A percentile compares a stretch with the other conserved stretches of the same genome.
Conservation (phyloP, 2,797 vertebrate genomes). For the Myripristis jacobus region DNA sequence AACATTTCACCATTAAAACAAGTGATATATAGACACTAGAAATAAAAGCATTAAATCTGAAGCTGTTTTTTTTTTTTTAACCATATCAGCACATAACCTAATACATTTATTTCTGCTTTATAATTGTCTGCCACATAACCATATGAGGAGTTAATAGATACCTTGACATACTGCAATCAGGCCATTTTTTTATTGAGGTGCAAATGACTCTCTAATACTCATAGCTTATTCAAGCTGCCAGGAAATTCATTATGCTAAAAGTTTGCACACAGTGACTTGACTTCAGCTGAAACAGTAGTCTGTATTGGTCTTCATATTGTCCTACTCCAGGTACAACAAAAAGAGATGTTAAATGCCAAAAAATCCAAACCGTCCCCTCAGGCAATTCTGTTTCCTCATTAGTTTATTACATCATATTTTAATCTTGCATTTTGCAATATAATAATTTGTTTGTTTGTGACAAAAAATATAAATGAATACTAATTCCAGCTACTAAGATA, state of each 20-base stretch:
- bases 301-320: slow-evolving; percentile 10
- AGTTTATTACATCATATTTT: slow-evolving; percentile 46
- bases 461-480: slow-evolving; percentile 13
- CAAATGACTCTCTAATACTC: neutral
- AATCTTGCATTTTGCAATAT: neutral
- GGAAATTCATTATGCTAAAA: neutral
- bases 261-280: too few relatives aligned
- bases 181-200: too few relatives aligned
- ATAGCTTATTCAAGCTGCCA: neutral
- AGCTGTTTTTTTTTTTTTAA: too few relatives aligned
- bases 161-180: too few relatives aligned
- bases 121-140: too few relatives aligned
- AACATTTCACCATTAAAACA: too few relatives aligned
- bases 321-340: neutral
- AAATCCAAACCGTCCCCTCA: slow-evolving; percentile 15
- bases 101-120: too few relatives aligned
- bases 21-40: too few relatives aligned
- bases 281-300: neutral
- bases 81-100: too few relatives aligned
- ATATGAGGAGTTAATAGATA: too few relatives aligned
- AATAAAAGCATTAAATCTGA: too few relatives aligned
- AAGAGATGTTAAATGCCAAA: slow-evolving; percentile 1
- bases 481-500: slow-evolving; percentile 25
- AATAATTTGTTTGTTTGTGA: slow-evolving; percentile 35
- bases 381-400: slow-evolving; percentile 21